A percentile compares a stretch with the other conserved stretches of the same genome.
Evolutionary conservation across 2,797 vertebrate species (phyloP).

Genomic region (Poliocrania exsul): DNA sequence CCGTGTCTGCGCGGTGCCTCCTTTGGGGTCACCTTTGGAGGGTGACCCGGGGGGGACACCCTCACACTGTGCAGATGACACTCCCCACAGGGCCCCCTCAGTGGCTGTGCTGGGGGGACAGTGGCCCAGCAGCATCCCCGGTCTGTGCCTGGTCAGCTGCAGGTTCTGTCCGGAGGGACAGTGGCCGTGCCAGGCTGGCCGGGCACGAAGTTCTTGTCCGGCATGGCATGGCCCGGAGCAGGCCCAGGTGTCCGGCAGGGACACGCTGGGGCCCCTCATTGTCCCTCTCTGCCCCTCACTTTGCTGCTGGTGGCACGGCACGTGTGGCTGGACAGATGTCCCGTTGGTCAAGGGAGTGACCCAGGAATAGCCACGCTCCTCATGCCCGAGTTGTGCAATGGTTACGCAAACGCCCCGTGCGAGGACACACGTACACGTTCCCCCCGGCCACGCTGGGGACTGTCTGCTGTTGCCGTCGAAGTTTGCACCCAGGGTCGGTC

Average conservation of each 20-base stretch:
- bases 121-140: fast-evolving
- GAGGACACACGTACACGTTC: neutral
- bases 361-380: neutral
- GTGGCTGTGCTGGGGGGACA: neutral
- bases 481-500: neutral
- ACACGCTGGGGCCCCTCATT: fast-evolving
- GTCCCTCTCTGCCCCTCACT: fast-evolving
- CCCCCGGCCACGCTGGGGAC: fast-evolving
- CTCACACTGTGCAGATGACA: neutral
- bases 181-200: neutral
- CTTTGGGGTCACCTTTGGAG: neutral
- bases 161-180: neutral
- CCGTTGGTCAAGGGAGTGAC: neutral
- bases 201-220: fast-evolving
- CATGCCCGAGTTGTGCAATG: neutral
- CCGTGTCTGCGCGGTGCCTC: neutral
- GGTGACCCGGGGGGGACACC: neutral
- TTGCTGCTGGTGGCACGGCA: fast-evolving
- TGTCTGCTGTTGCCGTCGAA: neutral
- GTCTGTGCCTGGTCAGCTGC: neutral
- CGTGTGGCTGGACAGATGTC: neutral
- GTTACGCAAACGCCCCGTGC: neutral
- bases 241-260: neutral
- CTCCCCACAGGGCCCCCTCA: fast-evolving
- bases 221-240: neutral